phyloP scores from a whole-genome alignment of 2,888 invertebrate species.

The Rhagonycha fulva region DNA sequence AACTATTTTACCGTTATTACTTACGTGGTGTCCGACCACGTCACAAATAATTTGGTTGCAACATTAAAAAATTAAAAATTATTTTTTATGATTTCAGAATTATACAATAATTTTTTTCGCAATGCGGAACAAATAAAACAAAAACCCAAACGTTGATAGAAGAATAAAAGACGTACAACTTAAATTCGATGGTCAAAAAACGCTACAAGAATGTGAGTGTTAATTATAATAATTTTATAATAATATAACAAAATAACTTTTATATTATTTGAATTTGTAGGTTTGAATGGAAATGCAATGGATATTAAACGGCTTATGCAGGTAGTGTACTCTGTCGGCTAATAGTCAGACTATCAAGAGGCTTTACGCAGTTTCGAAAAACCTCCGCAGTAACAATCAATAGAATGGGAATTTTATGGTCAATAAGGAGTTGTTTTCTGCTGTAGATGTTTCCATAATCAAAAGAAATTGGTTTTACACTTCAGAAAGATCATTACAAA shows the following conservation, averaged over 20 bases:
- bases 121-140: neutral
- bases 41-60: neutral
- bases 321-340: constrained; percentile 40
- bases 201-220: neutral
- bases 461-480: constrained; percentile 35
- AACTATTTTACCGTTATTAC: too few relatives aligned
- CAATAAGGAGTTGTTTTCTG: constrained; percentile 53
- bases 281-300: neutral
- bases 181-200: neutral
- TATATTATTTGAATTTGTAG: neutral
- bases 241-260: neutral
- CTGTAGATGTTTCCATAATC: constrained; percentile 49
- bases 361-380: constrained; percentile 41
- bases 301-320: constrained; percentile 3
- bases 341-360: constrained; percentile 39
- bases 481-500: neutral
- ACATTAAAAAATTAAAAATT: too few relatives aligned
- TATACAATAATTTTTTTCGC: neutral
- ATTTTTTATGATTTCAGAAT: neutral
- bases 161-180: neutral
- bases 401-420: constrained; percentile 57
- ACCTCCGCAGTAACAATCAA: constrained; percentile 53
- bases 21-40: neutral
- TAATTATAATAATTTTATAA: neutral
- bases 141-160: neutral